phyloP scores from a whole-genome alignment of 2,113 vertebrate genomes.

The Setophaga petechia region DNA sequence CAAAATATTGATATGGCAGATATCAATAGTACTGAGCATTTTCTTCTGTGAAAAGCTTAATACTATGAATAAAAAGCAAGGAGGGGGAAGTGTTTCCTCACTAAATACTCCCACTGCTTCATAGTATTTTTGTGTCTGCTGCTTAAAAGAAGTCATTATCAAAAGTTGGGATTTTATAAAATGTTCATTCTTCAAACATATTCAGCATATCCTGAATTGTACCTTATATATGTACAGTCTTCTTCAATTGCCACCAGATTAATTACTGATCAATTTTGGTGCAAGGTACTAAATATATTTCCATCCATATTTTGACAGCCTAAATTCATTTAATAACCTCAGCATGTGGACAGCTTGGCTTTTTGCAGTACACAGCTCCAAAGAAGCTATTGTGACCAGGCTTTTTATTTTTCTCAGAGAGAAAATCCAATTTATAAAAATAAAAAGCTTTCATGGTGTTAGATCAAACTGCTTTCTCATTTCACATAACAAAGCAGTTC shows the following conservation, averaged over 20 bases:
- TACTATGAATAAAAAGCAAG: neutral
- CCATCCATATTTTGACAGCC: neutral
- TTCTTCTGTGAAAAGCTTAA: neutral
- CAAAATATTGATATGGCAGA: neutral
- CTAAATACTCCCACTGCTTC: neutral
- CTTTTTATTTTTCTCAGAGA: neutral
- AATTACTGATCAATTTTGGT: neutral
- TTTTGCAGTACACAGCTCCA: neutral
- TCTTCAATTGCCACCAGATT: neutral
- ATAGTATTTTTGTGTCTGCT: neutral
- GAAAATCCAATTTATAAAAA: slow-evolving; percentile 24
- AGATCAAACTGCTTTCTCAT: slow-evolving; percentile 9
- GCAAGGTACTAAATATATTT: neutral
- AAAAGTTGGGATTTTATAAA: neutral
- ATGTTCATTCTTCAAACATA: neutral
- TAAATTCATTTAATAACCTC: neutral
- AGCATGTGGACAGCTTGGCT: neutral
- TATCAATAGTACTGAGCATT: neutral
- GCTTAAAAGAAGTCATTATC: neutral
- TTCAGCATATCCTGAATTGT: neutral
- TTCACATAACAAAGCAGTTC: neutral
- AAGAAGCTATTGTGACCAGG: neutral
- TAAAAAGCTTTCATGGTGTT: neutral
- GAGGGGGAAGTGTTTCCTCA: neutral
- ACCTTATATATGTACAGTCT: neutral